A percentile compares a stretch with the other conserved stretches of the same genome.
Conservation (phyloP, 2,797 vertebrate species). For the Onychomys arenicola region DNA sequence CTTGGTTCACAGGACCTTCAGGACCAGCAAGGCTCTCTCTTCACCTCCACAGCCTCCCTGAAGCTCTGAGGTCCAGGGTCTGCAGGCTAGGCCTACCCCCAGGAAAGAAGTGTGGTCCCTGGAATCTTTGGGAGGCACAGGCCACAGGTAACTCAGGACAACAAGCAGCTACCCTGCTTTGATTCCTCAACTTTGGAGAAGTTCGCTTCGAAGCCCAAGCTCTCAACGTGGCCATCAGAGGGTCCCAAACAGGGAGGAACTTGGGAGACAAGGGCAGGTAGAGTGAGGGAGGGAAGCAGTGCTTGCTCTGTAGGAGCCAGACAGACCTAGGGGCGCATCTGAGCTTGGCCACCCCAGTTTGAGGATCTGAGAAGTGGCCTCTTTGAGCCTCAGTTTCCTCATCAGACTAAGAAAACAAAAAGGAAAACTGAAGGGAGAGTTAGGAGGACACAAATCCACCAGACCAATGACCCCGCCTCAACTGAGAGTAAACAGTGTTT, state of each 20-base stretch:
- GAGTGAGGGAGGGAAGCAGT: not conserved
- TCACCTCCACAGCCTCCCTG: fast-evolving
- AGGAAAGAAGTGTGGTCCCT: not conserved
- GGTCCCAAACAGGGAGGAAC: not conserved
- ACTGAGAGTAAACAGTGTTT: not conserved
- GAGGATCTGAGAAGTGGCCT: not conserved
- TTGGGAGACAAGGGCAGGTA: not conserved
- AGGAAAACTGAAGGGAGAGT: not conserved
- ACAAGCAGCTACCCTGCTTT: not conserved
- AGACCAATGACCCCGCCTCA: not conserved
- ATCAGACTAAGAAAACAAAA: not conserved
- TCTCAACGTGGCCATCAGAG: not conserved
- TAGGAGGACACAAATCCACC: not conserved
- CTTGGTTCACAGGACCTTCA: not conserved
- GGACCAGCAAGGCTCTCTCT: not conserved
- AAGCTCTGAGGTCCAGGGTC: not conserved
- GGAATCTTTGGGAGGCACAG: not conserved
- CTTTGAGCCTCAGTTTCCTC: not conserved
- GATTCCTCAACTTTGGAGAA: not conserved
- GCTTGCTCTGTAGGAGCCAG: not conserved
- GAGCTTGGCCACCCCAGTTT: not conserved
- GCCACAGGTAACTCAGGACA: fast-evolving
- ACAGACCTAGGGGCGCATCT: not conserved
- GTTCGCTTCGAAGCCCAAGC: too few relatives aligned
- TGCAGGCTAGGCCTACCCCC: fast-evolving